Evolutionary conservation across 2,888 invertebrate species (phyloP), one percentile per base, ranked within the genome.

Genomic region (Coelopa pilipes): DNA sequence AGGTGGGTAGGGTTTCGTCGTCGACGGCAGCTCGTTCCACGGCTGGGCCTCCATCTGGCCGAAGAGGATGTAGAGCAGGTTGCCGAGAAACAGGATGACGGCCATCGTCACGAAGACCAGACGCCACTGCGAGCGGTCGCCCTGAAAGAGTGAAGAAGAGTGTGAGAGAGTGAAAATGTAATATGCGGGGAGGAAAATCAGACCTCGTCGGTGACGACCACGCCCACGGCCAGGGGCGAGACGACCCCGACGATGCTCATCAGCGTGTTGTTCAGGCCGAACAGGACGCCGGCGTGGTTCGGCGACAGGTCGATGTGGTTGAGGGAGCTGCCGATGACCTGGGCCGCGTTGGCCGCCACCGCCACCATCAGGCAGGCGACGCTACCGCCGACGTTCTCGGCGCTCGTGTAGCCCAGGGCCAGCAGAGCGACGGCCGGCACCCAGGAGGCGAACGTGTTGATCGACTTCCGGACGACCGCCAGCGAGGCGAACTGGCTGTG

Each of bases 271-370:
- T 94, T 94, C 79, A 96, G 91, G 5, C 87, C 95, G 94, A 96
- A 95, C 78, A 96, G 87, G 0, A 93, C 92, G 34, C 95, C 95
- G 1, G 95, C 93, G 84, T 92, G 94, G 84, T 93, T 94, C 0
- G 95, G 95, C 9, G 95, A 93, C 69, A 96, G 88, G 88, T 96
- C 96, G 77, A 96, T 93, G 82, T 95, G 95, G 78, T 94, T 95
- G 92, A 90, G 89, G 92, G 93, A 90, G 83, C 92, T 94, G 2
- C 95, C 95, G 60, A 92, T 91, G 79, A 92, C 94, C 70, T 92
- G 91, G 0, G 92, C 92, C 0, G 93, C 92, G 80, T 95, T 94
- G 2, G 93, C 89, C 0, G 94, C 93, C 0, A 95, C 93, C 0
- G 95, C 92, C 24, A 93, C 81, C 0, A 93, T 90, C 0, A 95